phyloP scores from a whole-genome alignment of 2,113 vertebrate species.

The Salvelinus alpinus region DNA sequence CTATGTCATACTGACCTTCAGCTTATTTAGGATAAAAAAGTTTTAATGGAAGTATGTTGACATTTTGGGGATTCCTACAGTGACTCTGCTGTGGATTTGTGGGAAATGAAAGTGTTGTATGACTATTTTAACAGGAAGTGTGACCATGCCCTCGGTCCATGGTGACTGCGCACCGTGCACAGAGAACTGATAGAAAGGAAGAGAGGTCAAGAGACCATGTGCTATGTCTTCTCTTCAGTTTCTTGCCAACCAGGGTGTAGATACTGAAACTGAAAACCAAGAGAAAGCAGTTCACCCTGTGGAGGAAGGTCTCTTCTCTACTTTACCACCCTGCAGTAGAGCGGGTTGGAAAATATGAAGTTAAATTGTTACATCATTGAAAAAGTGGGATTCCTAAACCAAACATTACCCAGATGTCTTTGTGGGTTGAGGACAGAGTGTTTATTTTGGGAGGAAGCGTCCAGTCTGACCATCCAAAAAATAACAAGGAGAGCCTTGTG shows the following conservation, averaged over 20 bases:
- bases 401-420: neutral
- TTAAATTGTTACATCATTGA: conserved; percentile 1
- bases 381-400: neutral
- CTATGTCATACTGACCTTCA: too few species aligned
- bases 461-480: conserved; percentile 29
- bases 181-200: too few species aligned
- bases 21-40: too few species aligned
- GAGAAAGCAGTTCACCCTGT: too few species aligned
- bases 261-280: too few species aligned
- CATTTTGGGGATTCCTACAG: neutral
- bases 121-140: neutral
- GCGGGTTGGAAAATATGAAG: too few species aligned
- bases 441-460: conserved; percentile 21
- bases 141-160: neutral
- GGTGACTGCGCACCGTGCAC: too few species aligned
- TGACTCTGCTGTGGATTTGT: neutral
- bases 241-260: too few species aligned
- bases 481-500: conserved; percentile 46
- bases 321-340: too few species aligned
- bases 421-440: neutral
- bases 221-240: too few species aligned
- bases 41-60: neutral
- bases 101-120: neutral
- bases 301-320: too few species aligned
- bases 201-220: too few species aligned